Evolutionary conservation across 1,140 invertebrate genomes (phyloP).

Genomic region (Mactra quadrangularis): DNA sequence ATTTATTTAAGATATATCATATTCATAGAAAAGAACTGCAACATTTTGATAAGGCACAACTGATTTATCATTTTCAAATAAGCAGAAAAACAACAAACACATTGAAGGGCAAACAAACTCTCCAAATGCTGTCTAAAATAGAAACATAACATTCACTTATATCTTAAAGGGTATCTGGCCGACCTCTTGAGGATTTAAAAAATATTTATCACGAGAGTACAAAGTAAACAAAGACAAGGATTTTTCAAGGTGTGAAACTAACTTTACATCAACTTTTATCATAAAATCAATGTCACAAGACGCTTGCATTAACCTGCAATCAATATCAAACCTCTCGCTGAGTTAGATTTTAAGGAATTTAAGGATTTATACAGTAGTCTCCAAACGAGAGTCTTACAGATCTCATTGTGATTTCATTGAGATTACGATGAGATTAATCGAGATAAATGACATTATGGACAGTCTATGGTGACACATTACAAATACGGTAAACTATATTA

Average conservation of each 20-base stretch:
- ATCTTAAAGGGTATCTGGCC: too few species aligned
- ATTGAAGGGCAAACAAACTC: too few species aligned
- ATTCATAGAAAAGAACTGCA: too few species aligned
- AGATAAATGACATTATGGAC: constrained; percentile 16
- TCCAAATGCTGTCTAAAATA: too few species aligned
- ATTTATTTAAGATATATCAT: too few species aligned
- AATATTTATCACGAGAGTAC: background rate
- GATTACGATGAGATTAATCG: constrained; percentile 4
- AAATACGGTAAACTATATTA: constrained; percentile 27
- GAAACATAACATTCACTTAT: too few species aligned
- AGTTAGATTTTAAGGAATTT: constrained; percentile 32
- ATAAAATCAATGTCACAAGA: constrained; percentile 35
- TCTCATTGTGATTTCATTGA: too few species aligned
- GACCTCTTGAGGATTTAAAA: too few species aligned
- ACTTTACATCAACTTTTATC: constrained; percentile 25
- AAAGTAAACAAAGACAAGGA: background rate
- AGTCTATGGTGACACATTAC: constrained; percentile 9
- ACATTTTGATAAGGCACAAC: too few species aligned
- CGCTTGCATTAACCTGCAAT: constrained; percentile 19
- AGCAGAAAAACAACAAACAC: too few species aligned
- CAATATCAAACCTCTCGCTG: constrained; percentile 7
- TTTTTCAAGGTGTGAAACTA: constrained; percentile 37
- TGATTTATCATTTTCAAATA: too few species aligned
- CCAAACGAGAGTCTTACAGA: background rate
- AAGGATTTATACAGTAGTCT: constrained; percentile 3